Evolutionary conservation across 2,888 invertebrate species (phyloP).

Genomic region (Tromatobia lineatoria): DNA sequence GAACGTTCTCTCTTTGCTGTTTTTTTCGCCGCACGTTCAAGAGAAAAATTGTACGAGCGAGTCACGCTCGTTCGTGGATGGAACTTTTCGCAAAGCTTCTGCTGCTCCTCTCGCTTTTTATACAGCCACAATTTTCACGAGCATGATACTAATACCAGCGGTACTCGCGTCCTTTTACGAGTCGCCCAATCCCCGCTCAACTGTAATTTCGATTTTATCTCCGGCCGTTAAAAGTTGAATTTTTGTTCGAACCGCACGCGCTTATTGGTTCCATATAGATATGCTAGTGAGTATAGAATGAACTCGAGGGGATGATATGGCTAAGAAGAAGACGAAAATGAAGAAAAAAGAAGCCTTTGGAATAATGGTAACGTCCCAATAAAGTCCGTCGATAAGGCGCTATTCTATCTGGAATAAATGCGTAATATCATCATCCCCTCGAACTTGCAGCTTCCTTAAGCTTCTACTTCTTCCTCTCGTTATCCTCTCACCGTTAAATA

Average conservation of each 20-base stretch:
- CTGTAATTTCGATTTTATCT: slow-evolving; percentile 66
- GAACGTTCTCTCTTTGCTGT: neutral
- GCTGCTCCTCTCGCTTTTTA: neutral
- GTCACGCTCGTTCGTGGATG: slow-evolving; percentile 11
- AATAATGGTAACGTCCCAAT: slow-evolving; percentile 64
- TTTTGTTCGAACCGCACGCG: slow-evolving; percentile 51
- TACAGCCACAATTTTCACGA: neutral
- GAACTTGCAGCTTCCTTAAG: slow-evolving; percentile 4
- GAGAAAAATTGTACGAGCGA: slow-evolving; percentile 10
- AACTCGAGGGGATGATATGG: slow-evolving; percentile 14
- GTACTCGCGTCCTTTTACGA: slow-evolving; percentile 33
- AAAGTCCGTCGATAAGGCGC: slow-evolving; percentile 63
- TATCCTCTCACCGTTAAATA: slow-evolving; percentile 7
- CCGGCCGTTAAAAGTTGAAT: slow-evolving; percentile 62
- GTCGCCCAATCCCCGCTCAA: slow-evolving; percentile 38
- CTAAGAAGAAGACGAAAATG: neutral
- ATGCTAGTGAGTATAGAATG: neutral
- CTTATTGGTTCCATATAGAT: slow-evolving; percentile 35
- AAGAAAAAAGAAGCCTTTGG: slow-evolving; percentile 12
- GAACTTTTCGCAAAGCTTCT: slow-evolving; percentile 36
- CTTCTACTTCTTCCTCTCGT: slow-evolving; percentile 18
- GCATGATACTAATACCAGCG: slow-evolving; percentile 12
- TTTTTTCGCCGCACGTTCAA: neutral
- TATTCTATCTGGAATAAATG: slow-evolving; percentile 63
- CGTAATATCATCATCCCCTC: slow-evolving; percentile 41